A percentile compares a stretch with the other conserved stretches of the same genome.
Conservation (phyloP, 2,113 vertebrate species). For the Hippocampus abdominalis region DNA sequence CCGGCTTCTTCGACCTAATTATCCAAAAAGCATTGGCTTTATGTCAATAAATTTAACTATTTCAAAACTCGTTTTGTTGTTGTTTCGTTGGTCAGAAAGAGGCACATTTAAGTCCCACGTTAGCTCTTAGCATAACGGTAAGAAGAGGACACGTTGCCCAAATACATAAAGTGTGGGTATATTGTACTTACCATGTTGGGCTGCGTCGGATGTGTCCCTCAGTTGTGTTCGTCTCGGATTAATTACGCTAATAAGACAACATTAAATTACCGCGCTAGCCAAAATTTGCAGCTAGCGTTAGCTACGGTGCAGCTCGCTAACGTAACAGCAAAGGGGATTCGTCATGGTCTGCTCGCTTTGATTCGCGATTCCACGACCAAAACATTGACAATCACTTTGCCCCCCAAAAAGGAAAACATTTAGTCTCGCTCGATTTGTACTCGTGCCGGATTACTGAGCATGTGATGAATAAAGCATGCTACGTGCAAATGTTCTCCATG, state of each 20-base stretch:
- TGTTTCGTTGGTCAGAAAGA: background rate
- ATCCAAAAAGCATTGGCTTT: background rate
- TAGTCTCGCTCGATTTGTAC: slow-evolving; percentile 2
- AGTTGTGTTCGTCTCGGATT: slow-evolving; percentile 24
- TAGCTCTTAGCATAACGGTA: slow-evolving; percentile 20
- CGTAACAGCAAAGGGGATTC: slow-evolving; percentile 33
- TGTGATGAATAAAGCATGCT: background rate
- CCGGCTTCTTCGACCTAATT: background rate
- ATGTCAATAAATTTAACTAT: background rate
- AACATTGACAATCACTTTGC: background rate
- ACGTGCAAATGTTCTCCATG: slow-evolving; percentile 6
- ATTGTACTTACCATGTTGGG: slow-evolving; percentile 61
- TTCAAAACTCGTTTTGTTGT: background rate
- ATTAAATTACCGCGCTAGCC: slow-evolving; percentile 35
- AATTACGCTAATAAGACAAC: slow-evolving; percentile 32
- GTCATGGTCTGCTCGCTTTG: slow-evolving; percentile 45
- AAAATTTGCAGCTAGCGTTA: slow-evolving; percentile 46
- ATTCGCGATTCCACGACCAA: slow-evolving; percentile 13
- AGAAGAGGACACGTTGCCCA: background rate
- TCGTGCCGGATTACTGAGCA: background rate
- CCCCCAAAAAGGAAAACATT: background rate
- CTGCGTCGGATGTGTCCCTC: slow-evolving; percentile 29
- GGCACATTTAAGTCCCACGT: background rate
- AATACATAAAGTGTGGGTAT: background rate
- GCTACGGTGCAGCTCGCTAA: slow-evolving; percentile 53